A percentile compares a stretch with the other conserved stretches of the same genome.
Conservation (phyloP, 2,888 invertebrate genomes). For the Leptura quadrifasciata region DNA sequence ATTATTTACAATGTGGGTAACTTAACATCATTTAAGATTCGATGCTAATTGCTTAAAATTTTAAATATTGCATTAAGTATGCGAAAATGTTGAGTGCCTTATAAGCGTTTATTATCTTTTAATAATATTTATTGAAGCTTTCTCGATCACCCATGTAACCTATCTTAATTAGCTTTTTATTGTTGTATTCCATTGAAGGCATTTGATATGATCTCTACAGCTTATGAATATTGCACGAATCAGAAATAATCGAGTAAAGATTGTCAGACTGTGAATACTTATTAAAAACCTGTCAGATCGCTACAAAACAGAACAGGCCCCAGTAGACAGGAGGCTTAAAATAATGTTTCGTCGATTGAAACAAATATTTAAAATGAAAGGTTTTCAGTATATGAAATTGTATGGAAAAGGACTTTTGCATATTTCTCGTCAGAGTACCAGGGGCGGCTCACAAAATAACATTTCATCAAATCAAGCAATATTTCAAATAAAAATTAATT, state of each 20-base stretch:
- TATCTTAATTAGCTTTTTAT: neutral
- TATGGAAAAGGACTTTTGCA: too few relatives aligned
- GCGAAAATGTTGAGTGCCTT: slow-evolving; percentile 2
- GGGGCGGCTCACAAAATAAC: too few relatives aligned
- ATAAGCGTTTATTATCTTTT: neutral
- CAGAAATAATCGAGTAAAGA: neutral
- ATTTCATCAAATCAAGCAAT: too few relatives aligned
- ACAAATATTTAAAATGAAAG: too few relatives aligned
- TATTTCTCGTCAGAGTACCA: too few relatives aligned
- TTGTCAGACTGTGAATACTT: neutral
- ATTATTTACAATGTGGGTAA: too few relatives aligned
- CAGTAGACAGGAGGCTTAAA: too few relatives aligned
- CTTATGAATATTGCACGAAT: neutral
- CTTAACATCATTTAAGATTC: too few relatives aligned
- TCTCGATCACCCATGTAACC: neutral
- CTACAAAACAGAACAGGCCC: too few relatives aligned
- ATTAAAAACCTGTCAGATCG: neutral
- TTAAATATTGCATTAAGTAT: slow-evolving; percentile 7
- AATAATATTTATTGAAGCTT: slow-evolving; percentile 4
- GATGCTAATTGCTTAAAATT: neutral
- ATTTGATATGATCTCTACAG: neutral
- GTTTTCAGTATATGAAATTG: too few relatives aligned
- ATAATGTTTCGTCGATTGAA: too few relatives aligned
- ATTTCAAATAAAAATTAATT: too few relatives aligned
- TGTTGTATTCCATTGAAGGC: neutral